Evolutionary conservation across 2,113 vertebrate species (phyloP), one percentile per base, ranked within the genome.

Genomic region (Thymallus thymallus): DNA sequence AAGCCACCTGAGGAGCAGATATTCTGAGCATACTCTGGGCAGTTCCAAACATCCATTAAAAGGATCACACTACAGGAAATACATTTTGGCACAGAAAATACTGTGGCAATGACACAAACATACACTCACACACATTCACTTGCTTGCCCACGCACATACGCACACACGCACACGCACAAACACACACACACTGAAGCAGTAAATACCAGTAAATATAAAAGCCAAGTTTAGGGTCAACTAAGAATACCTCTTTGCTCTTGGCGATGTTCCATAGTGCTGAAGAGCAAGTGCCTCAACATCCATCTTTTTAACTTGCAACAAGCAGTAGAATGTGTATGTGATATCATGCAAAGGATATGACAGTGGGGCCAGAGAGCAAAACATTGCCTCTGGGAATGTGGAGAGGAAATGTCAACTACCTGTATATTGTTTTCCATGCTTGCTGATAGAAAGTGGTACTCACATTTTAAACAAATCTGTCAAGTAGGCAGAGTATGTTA

Each of bases 151-250:
- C 30, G 71, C 32, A 41, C 35, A 48, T 41, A 14, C 46, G 12
- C 62, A 22, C 3, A 51, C 32, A 20, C 26, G 22, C 70, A 67
- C 46, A n/a, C 46, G 9, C 41, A 69, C 41, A 48, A 20, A 66
- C 20, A 55, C 46, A 65, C 23, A 32, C 26, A 62, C 67, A 69
- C 30, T 45, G 35, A 23, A 32, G n/a, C 30, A 72, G 70, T 32
- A 72, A 72, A 72, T 41, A 69, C 23, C 68, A 29, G 48, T 48
- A 67, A 74, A 74, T 69, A 29, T 23, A 69, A 75, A 78, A 82
- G 70, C 72, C 74, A 78, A 78, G 71, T 73, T 29, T 23, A 73
- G 79, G 48, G 76, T 78, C 82, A 76, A 73, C 71, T 78, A 81
- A 76, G 73, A 80, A 78, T 78, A 74, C 64, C 56, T 76, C 73